These are phyloP conservation scores for Isoperla grammatica DNA, from an alignment of 2,888 invertebrate genomes.

Conservation along the genomic window DNA sequence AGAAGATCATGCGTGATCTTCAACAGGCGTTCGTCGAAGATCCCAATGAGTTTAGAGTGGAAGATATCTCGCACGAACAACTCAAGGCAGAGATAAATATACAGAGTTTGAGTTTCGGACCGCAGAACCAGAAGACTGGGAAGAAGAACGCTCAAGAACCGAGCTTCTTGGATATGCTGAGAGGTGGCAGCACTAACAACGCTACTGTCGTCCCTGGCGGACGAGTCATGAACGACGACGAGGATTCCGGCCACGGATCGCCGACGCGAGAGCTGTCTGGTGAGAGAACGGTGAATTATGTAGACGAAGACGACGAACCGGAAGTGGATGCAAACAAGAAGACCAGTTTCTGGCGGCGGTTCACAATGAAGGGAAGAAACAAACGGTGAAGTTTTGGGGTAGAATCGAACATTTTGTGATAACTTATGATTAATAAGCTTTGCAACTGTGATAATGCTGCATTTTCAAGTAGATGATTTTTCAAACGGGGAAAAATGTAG, in stretches of 20 bases:
- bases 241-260: slow-evolving; percentile 44
- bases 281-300: slow-evolving; percentile 22
- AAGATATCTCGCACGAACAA: slow-evolving; percentile 62
- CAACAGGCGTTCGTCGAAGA: slow-evolving; percentile 67
- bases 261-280: slow-evolving; percentile 38
- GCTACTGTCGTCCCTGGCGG: slow-evolving; percentile 11
- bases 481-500: too few relatives aligned
- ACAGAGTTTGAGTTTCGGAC: slow-evolving; percentile 58
- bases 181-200: slow-evolving; percentile 48
- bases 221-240: slow-evolving; percentile 39
- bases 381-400: slow-evolving; percentile 52
- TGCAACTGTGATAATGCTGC: slow-evolving; percentile 12
- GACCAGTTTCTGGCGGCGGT: slow-evolving; percentile 49
- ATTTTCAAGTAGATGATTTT: background rate
- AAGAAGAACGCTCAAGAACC: slow-evolving; percentile 49
- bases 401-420: slow-evolving; percentile 25
- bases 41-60: slow-evolving; percentile 65
- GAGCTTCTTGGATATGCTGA: slow-evolving; percentile 61
- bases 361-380: slow-evolving; percentile 62
- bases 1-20: slow-evolving; percentile 78
- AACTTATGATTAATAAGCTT: background rate
- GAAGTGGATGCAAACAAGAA: slow-evolving; percentile 30
- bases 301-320: slow-evolving; percentile 21
- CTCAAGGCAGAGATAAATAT: slow-evolving; percentile 59
- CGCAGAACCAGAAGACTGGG: slow-evolving; percentile 46